phyloP scores from a whole-genome alignment of 2,888 invertebrate genomes.

The Altica lythri region DNA sequence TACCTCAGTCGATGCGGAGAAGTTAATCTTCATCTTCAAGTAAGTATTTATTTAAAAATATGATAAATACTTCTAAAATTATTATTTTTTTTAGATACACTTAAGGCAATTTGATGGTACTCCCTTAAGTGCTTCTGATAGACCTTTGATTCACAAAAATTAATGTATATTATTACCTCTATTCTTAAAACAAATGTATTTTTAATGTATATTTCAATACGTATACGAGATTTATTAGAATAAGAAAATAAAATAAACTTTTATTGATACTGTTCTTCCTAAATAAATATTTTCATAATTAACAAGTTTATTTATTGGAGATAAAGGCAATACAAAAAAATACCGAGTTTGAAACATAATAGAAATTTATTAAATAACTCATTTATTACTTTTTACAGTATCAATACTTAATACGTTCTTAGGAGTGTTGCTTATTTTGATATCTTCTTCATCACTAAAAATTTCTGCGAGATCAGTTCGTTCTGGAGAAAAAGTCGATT shows the following conservation, averaged over 20 bases:
- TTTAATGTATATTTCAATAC: too few species aligned
- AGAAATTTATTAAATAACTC: background rate
- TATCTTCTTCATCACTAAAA: slow-evolving; percentile 56
- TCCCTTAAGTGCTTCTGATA: slow-evolving; percentile 63
- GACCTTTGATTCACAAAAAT: slow-evolving; percentile 53
- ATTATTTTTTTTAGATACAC: slow-evolving; percentile 66
- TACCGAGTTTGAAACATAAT: background rate
- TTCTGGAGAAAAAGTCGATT: slow-evolving; percentile 30
- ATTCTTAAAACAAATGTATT: too few species aligned
- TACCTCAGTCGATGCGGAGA: slow-evolving; percentile 86
- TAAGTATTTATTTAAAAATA: slow-evolving; percentile 49
- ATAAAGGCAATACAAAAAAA: background rate
- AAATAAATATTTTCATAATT: slow-evolving; percentile 6
- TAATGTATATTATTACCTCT: too few species aligned
- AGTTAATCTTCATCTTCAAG: slow-evolving; percentile 87
- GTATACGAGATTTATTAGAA: too few species aligned
- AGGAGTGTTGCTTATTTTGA: slow-evolving; percentile 30
- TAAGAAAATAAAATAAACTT: too few species aligned
- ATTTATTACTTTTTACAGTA: slow-evolving; percentile 17
- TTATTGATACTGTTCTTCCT: background rate
- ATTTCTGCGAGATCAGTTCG: slow-evolving; percentile 51
- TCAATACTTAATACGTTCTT: slow-evolving; percentile 24
- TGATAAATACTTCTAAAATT: slow-evolving; percentile 3
- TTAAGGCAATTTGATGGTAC: slow-evolving; percentile 73
- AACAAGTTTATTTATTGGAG: background rate